Evolutionary conservation across 2,113 vertebrate genomes (phyloP).

Genomic region (Lates calcarifer): DNA sequence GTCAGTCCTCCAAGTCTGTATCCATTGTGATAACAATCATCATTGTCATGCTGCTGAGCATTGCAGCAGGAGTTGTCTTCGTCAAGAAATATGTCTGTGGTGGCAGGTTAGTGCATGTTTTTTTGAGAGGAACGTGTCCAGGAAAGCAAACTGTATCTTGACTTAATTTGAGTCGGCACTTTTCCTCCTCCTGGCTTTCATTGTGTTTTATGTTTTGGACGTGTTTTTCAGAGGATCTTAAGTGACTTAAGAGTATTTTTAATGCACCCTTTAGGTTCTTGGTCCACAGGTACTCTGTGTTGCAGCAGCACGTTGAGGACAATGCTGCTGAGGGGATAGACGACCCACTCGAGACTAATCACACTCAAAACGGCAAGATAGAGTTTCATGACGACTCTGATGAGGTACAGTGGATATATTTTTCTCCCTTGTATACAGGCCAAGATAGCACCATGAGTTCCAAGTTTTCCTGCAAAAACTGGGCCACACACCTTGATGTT

Average conservation of each 20-base stretch:
- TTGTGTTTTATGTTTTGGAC: neutral
- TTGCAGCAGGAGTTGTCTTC: slow-evolving; percentile 85
- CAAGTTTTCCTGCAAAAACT: neutral
- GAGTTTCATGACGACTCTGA: slow-evolving; percentile 95
- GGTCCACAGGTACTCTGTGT: slow-evolving; percentile 93
- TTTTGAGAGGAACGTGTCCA: neutral
- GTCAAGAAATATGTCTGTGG: slow-evolving; percentile 96
- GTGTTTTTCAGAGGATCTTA: neutral
- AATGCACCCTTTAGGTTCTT: slow-evolving; percentile 86
- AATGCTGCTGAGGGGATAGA: slow-evolving; percentile 86
- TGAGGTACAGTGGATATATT: slow-evolving; percentile 83
- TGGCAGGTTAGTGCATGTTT: slow-evolving; percentile 87
- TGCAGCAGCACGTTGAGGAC: slow-evolving; percentile 90
- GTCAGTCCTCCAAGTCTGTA: slow-evolving; percentile 78
- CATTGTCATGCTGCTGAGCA: slow-evolving; percentile 85
- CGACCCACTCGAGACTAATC: slow-evolving; percentile 79
- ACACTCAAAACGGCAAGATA: slow-evolving; percentile 77
- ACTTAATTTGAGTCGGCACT: neutral
- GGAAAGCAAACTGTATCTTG: neutral
- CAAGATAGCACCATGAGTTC: neutral
- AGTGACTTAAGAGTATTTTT: neutral
- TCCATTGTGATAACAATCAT: slow-evolving; percentile 86
- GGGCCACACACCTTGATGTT: neutral
- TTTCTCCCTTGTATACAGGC: neutral
- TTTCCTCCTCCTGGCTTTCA: neutral